phyloP scores from a whole-genome alignment of 2,113 vertebrate genomes.

The Peromyscus californicus region DNA sequence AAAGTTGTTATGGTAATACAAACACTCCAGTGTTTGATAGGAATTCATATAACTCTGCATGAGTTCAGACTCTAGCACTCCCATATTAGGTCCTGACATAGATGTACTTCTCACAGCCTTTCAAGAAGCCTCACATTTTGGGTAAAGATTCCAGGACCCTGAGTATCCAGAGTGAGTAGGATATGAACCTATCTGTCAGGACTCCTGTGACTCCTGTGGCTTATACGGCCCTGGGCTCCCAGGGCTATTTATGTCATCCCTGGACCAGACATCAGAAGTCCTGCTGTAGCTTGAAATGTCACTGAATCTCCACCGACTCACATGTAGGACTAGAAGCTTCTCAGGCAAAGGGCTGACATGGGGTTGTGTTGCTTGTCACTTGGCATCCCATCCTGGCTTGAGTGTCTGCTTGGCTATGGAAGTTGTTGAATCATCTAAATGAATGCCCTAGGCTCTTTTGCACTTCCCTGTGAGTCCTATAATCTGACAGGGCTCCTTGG shows the following conservation, averaged over 20 bases:
- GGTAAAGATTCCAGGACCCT: background rate
- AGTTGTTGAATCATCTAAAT: constrained; percentile 30
- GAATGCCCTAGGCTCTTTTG: background rate
- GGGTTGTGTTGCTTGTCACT: constrained; percentile 1
- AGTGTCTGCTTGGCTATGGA: background rate
- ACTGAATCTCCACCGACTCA: background rate
- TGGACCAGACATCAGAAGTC: constrained; percentile 44
- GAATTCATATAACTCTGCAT: background rate
- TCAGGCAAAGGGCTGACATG: background rate
- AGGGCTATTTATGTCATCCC: constrained; percentile 48
- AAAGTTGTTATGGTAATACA: background rate
- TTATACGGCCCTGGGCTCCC: background rate
- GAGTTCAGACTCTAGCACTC: background rate
- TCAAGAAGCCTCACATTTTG: background rate
- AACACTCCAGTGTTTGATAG: background rate
- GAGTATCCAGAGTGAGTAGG: background rate
- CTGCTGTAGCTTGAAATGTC: background rate
- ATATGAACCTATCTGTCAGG: background rate
- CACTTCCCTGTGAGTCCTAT: background rate
- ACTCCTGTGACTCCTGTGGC: background rate
- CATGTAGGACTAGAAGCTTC: background rate
- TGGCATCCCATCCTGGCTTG: background rate
- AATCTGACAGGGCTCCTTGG: background rate
- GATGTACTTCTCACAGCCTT: background rate
- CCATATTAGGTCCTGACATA: background rate